Base-by-base conservation (phyloP, 2,113 vertebrate species). In the Tapirus terrestris region DNA sequence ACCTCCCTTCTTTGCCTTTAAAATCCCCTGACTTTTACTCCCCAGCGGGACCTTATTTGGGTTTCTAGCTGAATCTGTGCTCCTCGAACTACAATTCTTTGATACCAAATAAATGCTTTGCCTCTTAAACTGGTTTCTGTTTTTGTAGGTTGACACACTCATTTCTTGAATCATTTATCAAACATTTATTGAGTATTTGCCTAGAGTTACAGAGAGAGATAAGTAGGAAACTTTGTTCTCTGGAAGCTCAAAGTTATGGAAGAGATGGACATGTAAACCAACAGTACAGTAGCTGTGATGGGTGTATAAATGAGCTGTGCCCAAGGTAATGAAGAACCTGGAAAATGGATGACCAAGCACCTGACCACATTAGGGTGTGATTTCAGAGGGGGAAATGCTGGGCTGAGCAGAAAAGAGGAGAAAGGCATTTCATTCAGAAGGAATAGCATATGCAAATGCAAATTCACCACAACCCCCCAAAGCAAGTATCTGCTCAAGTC, bases 181-280 rank as follows among this genome's bases (percentile, higher is more conserved):
- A 80, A 63, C 14, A 60, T 91, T 93, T 67, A 58, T 51, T 36
- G 12, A 79, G 3, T 80, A 73, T 81, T 73, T 82, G 7, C 2
- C 3, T 61, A 21, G 68, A 51, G 10, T 72, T 84, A 51, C 31
- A 92, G 60, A 94, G 83, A 92, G 60, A 94, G 83, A 43, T 92
- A 86, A 86, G 29, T 72, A 73, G 70, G 13, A 83, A 43, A 45
- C 12, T 67, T 8, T 87, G 39, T 92, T 60, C 53, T 92, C 20
- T 51, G 45, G 60, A 91, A 82, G 39, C 72, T 95, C 91, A 92
- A 93, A 96, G 68, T 97, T 82, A 79, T 95, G 48, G 9, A 82
- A 89, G 67, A 89, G 72, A 17, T 27, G 10, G 76, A 60, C 51
- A 73, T 0, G 0, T 39, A 58, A 58, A 53, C 45, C 68, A 81